Percentiles rank a stretch among this genome's conserved stretches.
Conservation (phyloP, 2,113 vertebrate genomes). For the Sturnus vulgaris region DNA sequence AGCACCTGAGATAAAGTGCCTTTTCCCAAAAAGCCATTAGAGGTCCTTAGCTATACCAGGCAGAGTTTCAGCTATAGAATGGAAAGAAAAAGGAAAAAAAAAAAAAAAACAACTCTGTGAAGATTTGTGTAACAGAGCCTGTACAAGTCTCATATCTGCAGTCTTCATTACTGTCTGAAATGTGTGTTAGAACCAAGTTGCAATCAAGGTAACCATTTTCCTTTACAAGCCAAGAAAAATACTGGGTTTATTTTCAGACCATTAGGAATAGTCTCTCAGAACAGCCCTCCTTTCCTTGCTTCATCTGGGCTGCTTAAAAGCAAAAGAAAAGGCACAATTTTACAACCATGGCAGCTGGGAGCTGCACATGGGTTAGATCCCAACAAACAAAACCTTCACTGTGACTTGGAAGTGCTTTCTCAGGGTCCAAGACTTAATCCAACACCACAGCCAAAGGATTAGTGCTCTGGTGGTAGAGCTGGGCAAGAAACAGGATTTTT, state of each 20-base stretch:
- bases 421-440: neutral
- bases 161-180: slow-evolving; percentile 52
- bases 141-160: neutral
- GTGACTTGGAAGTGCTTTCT: slow-evolving; percentile 3
- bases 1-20: neutral
- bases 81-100: neutral
- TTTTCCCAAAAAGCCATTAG: neutral
- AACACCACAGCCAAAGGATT: neutral
- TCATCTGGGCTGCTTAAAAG: neutral
- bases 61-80: neutral
- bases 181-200: slow-evolving; percentile 30
- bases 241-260: slow-evolving; percentile 55
- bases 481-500: neutral
- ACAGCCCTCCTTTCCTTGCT: slow-evolving; percentile 41
- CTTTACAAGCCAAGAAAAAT: slow-evolving; percentile 58
- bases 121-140: neutral
- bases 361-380: neutral
- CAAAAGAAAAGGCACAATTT: slow-evolving; percentile 1
- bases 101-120: neutral
- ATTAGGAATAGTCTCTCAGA: slow-evolving; percentile 39
- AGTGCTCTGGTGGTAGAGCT: neutral
- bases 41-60: neutral
- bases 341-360: neutral
- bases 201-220: slow-evolving; percentile 52
- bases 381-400: neutral